phyloP scores from a whole-genome alignment of 1,140 invertebrate genomes.

The Drosophila nigromelanica region DNA sequence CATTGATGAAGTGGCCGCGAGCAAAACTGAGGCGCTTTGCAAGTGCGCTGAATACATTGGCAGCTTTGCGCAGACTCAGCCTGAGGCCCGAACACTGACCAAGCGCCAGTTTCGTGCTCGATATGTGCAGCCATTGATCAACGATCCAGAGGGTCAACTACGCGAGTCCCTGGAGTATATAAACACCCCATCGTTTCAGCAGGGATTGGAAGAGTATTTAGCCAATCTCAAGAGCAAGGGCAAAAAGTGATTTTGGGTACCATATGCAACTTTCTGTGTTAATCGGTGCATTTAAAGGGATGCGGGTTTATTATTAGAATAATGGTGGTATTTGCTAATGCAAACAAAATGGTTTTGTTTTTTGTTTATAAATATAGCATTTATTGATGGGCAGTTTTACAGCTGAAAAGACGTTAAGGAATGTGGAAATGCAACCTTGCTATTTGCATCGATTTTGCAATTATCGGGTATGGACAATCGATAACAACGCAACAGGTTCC shows the following conservation, averaged over 20 bases:
- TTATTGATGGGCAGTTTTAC: neutral
- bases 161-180: conserved; percentile 86
- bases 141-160: conserved; percentile 87
- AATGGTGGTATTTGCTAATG: neutral
- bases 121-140: conserved; percentile 85
- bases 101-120: conserved; percentile 87
- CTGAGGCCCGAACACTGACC: conserved; percentile 86
- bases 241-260: conserved; percentile 4
- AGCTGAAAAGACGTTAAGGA: neutral
- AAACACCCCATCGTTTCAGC: conserved; percentile 87
- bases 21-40: conserved; percentile 87
- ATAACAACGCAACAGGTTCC: neutral
- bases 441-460: neutral
- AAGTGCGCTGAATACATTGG: conserved; percentile 88
- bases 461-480: neutral
- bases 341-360: conserved; percentile 13
- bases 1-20: conserved; percentile 89
- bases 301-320: conserved; percentile 3
- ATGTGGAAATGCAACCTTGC: neutral
- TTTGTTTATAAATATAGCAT: neutral
- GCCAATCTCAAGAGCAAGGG: conserved; percentile 86
- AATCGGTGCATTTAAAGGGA: conserved; percentile 12
- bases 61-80: conserved; percentile 87
- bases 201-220: conserved; percentile 88
- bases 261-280: conserved; percentile 31